Conservation (phyloP, 2,113 vertebrate species). For the Grantiella picta region DNA sequence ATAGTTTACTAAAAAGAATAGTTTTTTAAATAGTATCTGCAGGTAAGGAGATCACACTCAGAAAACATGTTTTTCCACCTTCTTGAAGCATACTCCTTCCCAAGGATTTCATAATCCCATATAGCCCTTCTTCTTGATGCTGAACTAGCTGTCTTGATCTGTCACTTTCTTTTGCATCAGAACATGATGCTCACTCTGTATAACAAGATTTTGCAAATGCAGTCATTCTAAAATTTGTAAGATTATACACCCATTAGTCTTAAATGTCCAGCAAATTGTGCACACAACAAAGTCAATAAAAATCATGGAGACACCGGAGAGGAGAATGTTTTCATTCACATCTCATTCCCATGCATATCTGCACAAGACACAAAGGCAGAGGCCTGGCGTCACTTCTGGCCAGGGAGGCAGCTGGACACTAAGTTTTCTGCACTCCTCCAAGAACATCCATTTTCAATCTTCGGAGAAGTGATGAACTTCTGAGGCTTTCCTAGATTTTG, state of each 20-base stretch:
- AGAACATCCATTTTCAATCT: background rate
- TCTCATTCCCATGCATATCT: accelerated
- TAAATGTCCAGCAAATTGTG: background rate
- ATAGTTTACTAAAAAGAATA: background rate
- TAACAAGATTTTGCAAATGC: background rate
- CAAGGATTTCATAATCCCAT: background rate
- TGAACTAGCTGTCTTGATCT: background rate
- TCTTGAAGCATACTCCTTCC: background rate
- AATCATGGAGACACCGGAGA: background rate
- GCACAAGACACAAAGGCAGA: background rate
- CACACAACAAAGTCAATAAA: background rate
- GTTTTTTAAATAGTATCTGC: background rate
- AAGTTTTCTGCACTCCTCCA: background rate
- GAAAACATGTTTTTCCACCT: background rate
- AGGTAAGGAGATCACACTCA: background rate
- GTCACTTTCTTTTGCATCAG: background rate
- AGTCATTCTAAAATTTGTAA: background rate
- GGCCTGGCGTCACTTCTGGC: background rate
- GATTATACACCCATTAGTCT: background rate
- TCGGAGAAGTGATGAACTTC: background rate
- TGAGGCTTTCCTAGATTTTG: background rate
- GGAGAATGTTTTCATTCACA: background rate
- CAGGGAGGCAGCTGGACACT: no score
- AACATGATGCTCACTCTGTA: background rate
- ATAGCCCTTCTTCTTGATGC: background rate